These are phyloP conservation scores for Alca torda DNA, from an alignment of 2,797 vertebrate genomes.

Conservation along the genomic window DNA sequence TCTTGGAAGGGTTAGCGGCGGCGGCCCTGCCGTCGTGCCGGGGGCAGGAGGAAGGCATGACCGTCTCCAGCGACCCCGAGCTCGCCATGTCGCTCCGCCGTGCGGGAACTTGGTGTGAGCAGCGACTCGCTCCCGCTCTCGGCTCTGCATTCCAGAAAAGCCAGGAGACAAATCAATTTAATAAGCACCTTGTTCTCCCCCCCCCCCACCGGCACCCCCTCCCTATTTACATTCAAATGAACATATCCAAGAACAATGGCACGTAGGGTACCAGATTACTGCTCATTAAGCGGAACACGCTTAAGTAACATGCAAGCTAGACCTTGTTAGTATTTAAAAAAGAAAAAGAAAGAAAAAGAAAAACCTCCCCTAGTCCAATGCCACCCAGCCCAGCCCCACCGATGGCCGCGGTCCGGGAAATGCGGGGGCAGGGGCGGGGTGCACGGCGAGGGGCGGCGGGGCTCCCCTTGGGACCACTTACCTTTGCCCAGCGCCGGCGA, in stretches of 20 bases:
- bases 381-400: conserved; percentile 3
- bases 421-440: background rate
- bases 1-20: conserved; percentile 88
- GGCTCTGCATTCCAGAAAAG: conserved; percentile 85
- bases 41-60: conserved; percentile 84
- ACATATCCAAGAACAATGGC: conserved; percentile 86
- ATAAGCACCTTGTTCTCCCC: conserved; percentile 88
- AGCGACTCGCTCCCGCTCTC: conserved; percentile 74
- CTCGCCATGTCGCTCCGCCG: conserved; percentile 84
- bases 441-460: background rate
- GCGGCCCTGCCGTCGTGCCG: conserved; percentile 81
- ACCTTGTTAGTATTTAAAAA: conserved; percentile 54
- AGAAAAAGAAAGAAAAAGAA: background rate
- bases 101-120: conserved; percentile 79
- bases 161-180: conserved; percentile 90
- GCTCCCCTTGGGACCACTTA: conserved; percentile 66
- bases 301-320: conserved; percentile 83
- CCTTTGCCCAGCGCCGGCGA: conserved; percentile 80
- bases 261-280: conserved; percentile 91
- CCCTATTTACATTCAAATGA: conserved; percentile 94
- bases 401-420: background rate
- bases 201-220: conserved; percentile 77
- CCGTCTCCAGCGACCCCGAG: conserved; percentile 89
- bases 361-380: background rate
- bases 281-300: conserved; percentile 89